Evolutionary conservation across 92 coral and sea anemone species (phyloP), one percentile per base, ranked within the genome.

Genomic region (Palythoa heliodiscus): DNA sequence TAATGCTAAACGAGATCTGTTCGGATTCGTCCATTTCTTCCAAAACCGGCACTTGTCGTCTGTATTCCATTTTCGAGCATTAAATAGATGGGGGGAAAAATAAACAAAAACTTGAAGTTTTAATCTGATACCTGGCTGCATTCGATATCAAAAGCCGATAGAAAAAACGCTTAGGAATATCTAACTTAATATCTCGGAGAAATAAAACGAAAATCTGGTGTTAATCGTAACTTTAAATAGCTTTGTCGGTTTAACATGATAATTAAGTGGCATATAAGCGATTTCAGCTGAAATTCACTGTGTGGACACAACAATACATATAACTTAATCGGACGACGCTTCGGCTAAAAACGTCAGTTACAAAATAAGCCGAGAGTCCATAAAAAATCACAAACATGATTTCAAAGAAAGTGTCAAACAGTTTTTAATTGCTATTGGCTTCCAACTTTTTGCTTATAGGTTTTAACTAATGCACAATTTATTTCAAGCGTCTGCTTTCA

Each of bases 161-260:
- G 5, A n/a, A 78, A 60, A 57, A 20, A 4, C 14, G 19, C 38
- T n/a, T 22, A 24, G 35, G 71, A 11, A 60, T 60, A 78, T 78
- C 20, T 78, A 60, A 15, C 66, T 38, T 61, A 78, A 39, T 60
- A 58, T 58, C 58, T 10, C 60, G 37, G 57, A 58, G 83, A 40
- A 78, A 61, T 78, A 78, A 61, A 60, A 29, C 9, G 23, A 25
- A 11, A 16, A 43, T 43, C 50, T 43, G 3, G 50, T 43, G 8
- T 13, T 10, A 13, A 69, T 29, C 17, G 17, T 15, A 69, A 13
- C 37, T 69, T 7, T 6, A 29, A 69, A 24, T 29, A 69, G 9
- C 73, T 2, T 3, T 69, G 73, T 8, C 50, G 50, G 50, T 69
- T 69, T 29, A 13, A 11, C 47, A 29, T 2, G 16, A 11, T 13